Percentiles rank a stretch among this genome's conserved stretches.
phyloP scores from a whole-genome alignment of 2,113 vertebrate genomes.

The Murina feae region DNA sequence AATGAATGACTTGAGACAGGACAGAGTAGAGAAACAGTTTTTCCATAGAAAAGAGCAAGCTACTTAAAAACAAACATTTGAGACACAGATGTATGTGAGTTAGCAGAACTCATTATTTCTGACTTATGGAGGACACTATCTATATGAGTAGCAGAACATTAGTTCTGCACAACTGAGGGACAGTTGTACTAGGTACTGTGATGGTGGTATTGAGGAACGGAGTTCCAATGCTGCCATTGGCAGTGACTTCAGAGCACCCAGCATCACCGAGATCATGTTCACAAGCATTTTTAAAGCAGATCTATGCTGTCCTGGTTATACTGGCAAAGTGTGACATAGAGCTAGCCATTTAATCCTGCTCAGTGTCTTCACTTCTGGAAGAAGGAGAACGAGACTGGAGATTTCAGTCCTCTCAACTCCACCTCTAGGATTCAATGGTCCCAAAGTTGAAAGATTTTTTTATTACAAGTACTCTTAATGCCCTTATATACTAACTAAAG shows the following conservation, averaged over 20 bases:
- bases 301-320: not conserved
- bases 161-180: not conserved
- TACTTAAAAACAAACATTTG: conserved; percentile 11
- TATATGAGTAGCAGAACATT: not conserved
- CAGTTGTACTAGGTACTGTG: not conserved
- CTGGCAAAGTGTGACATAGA: not conserved
- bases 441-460: not conserved
- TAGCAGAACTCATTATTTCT: not conserved
- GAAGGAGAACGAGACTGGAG: not conserved
- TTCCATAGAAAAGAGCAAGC: not conserved
- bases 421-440: not conserved
- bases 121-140: not conserved
- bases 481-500: not conserved
- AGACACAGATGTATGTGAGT: not conserved
- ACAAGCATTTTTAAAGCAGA: not conserved
- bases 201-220: not conserved
- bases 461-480: not conserved
- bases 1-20: not conserved
- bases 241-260: not conserved
- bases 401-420: not conserved
- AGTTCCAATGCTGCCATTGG: not conserved
- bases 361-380: not conserved
- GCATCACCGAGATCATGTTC: not conserved
- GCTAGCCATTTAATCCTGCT: not conserved
- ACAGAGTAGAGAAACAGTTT: not conserved